Conservation (phyloP, 2,113 vertebrate species). For the Phylloscopus trochilus region DNA sequence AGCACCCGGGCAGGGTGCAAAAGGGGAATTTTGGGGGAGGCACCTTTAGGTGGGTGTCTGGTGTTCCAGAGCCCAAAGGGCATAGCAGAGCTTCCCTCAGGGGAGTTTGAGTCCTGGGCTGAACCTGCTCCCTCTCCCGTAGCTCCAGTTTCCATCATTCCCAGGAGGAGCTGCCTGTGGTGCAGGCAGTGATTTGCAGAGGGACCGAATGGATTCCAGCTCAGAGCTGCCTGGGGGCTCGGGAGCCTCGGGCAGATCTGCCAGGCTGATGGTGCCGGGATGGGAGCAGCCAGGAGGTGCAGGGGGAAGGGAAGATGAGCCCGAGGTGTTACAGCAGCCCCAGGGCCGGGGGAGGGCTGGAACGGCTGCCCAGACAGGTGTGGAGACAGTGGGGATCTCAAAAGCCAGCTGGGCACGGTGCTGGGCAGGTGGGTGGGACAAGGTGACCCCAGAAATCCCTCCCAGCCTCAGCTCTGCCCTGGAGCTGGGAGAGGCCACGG, state of each 20-base stretch:
- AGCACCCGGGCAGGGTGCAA: not conserved
- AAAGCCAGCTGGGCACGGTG: not conserved
- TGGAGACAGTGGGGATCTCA: not conserved
- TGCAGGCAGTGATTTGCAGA: accelerated
- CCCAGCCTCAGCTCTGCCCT: accelerated
- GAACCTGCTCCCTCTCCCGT: not conserved
- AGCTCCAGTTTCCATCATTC: not conserved
- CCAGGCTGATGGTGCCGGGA: not conserved
- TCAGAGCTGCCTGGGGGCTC: not conserved
- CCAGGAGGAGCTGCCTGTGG: not conserved
- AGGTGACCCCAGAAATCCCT: not conserved
- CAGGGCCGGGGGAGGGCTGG: not conserved
- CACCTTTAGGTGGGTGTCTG: slow-evolving; percentile 17
- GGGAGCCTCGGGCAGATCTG: not conserved
- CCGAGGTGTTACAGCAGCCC: not conserved
- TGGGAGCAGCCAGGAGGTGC: not conserved
- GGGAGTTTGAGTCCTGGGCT: not conserved
- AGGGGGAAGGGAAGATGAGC: not conserved
- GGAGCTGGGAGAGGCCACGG: not conserved
- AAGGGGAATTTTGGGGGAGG: not conserved
- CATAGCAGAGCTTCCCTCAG: not conserved
- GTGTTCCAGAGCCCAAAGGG: not conserved
- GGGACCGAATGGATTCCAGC: accelerated
- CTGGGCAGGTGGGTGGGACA: not conserved
- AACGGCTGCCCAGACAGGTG: not conserved